Percentiles rank a stretch among this genome's conserved stretches.
These are phyloP conservation scores for Teleiodes luculella DNA, from an alignment of 2,888 invertebrate genomes.

Conservation along the genomic window DNA sequence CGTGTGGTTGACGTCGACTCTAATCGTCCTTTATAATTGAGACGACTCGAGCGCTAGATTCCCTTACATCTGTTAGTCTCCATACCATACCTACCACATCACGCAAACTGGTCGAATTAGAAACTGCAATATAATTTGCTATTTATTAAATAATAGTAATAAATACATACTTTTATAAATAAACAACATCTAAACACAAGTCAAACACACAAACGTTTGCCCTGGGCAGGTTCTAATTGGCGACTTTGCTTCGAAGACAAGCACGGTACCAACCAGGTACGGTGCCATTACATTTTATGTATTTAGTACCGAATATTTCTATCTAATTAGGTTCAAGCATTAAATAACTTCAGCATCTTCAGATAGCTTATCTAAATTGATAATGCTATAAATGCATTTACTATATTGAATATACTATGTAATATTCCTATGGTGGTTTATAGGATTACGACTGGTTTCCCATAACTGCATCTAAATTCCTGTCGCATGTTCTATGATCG, in stretches of 20 bases:
- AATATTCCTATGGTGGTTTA: slow-evolving; percentile 22
- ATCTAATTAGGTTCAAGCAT: slow-evolving; percentile 10
- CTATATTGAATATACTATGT: slow-evolving; percentile 21
- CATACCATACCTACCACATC: neutral
- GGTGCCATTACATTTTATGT: neutral
- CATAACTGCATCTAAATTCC: slow-evolving; percentile 28
- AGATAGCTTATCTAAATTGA: slow-evolving; percentile 21
- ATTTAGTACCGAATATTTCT: slow-evolving; percentile 3
- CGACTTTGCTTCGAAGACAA: too few relatives aligned
- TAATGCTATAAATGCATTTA: slow-evolving; percentile 22
- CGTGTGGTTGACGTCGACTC: slow-evolving; percentile 31
- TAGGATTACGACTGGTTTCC: slow-evolving; percentile 27
- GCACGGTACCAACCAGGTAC: too few relatives aligned
- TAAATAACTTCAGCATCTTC: slow-evolving; percentile 8
- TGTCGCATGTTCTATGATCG: slow-evolving; percentile 25
- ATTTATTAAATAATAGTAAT: too few relatives aligned
- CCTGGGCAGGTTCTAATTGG: too few relatives aligned
- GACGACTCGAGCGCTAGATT: slow-evolving; percentile 21
- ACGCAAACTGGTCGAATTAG: neutral
- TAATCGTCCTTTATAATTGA: slow-evolving; percentile 32
- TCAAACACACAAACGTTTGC: too few relatives aligned
- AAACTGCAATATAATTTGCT: too few relatives aligned
- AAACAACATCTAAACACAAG: too few relatives aligned
- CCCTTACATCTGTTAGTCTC: neutral
- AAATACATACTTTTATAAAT: too few relatives aligned